Percentiles rank a stretch among this genome's conserved stretches.
Conservation (phyloP, 2,113 vertebrate species). For the Datnioides undecimradiatus region DNA sequence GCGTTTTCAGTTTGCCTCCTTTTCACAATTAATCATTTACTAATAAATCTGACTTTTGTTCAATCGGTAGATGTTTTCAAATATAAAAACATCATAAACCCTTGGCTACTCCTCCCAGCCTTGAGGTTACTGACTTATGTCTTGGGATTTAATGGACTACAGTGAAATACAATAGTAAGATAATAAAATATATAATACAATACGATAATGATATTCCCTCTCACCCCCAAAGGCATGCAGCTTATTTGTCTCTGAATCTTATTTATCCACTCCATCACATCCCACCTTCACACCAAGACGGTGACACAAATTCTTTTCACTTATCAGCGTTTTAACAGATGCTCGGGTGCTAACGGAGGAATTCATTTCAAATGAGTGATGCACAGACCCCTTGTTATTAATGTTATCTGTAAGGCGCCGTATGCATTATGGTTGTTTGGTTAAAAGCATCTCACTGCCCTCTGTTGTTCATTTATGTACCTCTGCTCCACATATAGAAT, state of each 20-base stretch:
- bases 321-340: neutral
- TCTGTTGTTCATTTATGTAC: conserved; percentile 37
- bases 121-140: neutral
- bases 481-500: neutral
- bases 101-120: neutral
- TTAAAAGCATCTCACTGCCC: conserved; percentile 31
- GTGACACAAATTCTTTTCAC: neutral
- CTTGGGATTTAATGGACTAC: neutral
- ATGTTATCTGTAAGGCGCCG: neutral
- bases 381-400: neutral
- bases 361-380: neutral
- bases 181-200: too few relatives aligned
- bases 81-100: neutral
- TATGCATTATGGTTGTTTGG: neutral
- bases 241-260: neutral
- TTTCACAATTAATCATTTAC: neutral
- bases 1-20: neutral
- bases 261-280: neutral
- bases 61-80: neutral
- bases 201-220: neutral
- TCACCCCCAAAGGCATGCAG: neutral
- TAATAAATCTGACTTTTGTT: neutral
- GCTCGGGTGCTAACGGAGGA: neutral
- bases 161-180: neutral
- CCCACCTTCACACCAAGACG: neutral